These are phyloP conservation scores for Mus minutoides DNA, from an alignment of 2,797 vertebrate species.

Conservation along the genomic window DNA sequence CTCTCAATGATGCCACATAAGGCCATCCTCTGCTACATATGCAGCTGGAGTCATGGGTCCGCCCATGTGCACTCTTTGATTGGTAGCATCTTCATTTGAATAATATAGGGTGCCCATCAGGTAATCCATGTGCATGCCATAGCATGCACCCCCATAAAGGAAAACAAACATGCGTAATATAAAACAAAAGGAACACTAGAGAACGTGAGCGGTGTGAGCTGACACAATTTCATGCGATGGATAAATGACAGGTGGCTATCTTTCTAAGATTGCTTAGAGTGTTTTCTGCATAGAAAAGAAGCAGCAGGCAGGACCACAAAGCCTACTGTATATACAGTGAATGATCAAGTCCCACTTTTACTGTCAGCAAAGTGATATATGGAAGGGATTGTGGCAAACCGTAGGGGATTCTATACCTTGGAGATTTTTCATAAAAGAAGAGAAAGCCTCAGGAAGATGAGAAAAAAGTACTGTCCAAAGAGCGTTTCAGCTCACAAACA, in stretches of 20 bases:
- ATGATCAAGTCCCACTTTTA: background rate
- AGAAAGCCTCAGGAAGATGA: background rate
- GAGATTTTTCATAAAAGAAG: background rate
- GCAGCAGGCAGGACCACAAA: background rate
- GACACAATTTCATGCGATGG: background rate
- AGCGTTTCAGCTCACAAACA: background rate
- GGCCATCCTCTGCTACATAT: no score
- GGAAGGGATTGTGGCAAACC: background rate
- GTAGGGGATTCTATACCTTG: background rate
- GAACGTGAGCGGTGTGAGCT: background rate
- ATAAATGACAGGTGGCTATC: background rate
- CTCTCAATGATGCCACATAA: no score
- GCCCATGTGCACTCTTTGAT: no score
- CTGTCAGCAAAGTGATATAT: background rate
- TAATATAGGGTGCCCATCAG: background rate
- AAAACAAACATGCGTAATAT: background rate
- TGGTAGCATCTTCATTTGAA: background rate
- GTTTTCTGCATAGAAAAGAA: background rate
- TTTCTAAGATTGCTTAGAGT: constrained; percentile 21
- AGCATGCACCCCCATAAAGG: background rate
- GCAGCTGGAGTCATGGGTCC: no score
- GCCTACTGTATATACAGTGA: background rate
- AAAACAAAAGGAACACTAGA: background rate
- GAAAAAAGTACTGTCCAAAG: background rate
- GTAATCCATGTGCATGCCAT: background rate